phyloP scores from a whole-genome alignment of 2,888 invertebrate genomes.

The Callyntrura guangdongensis region DNA sequence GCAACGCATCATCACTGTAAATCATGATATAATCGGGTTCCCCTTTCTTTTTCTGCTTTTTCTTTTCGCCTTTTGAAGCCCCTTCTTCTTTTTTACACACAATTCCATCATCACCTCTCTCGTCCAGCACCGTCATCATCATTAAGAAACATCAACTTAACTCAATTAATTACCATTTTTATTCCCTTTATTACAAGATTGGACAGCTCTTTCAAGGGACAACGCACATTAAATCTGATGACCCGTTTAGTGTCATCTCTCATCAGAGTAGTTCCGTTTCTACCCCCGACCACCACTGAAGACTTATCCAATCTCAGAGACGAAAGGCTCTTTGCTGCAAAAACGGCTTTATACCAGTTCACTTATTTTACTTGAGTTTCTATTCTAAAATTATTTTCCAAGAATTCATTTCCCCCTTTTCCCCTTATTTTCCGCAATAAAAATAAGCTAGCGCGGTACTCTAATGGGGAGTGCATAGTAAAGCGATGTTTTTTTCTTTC shows the following conservation, averaged over 20 bases:
- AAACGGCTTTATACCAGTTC: neutral
- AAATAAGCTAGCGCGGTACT: neutral
- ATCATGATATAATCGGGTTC: constrained; percentile 77
- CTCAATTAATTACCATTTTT: constrained; percentile 76
- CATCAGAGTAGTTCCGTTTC: no score
- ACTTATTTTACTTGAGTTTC: neutral
- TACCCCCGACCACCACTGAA: neutral
- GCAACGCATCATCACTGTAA: constrained; percentile 64
- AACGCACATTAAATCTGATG: constrained; percentile 14
- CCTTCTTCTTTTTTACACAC: constrained; percentile 19
- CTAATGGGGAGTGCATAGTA: neutral
- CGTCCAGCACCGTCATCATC: constrained; percentile 27
- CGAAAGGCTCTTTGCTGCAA: neutral
- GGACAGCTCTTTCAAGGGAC: constrained; percentile 55
- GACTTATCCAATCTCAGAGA: neutral
- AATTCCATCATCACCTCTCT: constrained; percentile 24
- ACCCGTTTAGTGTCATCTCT: no score
- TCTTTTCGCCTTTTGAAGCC: neutral
- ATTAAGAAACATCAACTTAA: constrained; percentile 61
- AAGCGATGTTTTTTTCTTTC: constrained; percentile 3
- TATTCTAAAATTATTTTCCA: constrained; percentile 44
- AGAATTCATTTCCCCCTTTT: no score
- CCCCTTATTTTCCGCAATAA: no score
- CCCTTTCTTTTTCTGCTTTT: constrained; percentile 31
- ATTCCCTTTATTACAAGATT: constrained; percentile 72